Evolutionary conservation across 1,140 invertebrate genomes (phyloP).

Genomic region (Lysiphlebus fabarum): DNA sequence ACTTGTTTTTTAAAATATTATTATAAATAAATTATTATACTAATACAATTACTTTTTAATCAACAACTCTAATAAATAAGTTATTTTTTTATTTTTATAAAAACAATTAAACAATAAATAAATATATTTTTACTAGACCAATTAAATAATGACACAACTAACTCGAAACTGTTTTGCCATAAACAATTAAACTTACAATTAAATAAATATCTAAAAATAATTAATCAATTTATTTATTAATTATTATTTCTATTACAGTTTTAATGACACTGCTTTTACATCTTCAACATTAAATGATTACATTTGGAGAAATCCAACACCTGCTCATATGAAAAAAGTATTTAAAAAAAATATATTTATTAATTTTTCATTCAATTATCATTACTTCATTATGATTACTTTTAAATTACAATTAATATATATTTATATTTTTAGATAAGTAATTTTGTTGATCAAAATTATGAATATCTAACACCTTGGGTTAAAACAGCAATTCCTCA

Average conservation of each 20-base stretch:
- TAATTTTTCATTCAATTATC: too few species aligned
- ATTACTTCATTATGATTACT: neutral
- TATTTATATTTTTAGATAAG: slow-evolving; percentile 13
- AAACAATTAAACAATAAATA: too few species aligned
- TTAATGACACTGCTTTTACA: neutral
- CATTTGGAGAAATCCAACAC: slow-evolving; percentile 8
- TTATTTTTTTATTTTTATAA: too few species aligned
- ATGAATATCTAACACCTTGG: neutral
- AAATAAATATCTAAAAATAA: too few species aligned
- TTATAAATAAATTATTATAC: too few species aligned
- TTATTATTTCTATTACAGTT: slow-evolving; percentile 14
- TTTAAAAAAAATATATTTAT: neutral
- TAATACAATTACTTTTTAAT: too few species aligned
- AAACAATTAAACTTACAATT: too few species aligned
- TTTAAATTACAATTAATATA: neutral
- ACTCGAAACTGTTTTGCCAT: too few species aligned
- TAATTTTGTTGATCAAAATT: slow-evolving; percentile 3
- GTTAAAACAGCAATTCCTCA: slow-evolving; percentile 1
- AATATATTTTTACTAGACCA: too few species aligned
- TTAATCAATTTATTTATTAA: slow-evolving; percentile 4
- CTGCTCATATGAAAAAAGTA: slow-evolving; percentile 15
- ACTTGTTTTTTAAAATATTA: too few species aligned
- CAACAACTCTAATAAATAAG: too few species aligned
- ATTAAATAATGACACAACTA: too few species aligned
- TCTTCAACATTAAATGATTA: slow-evolving; percentile 18